Percentiles rank a stretch among this genome's conserved stretches.
phyloP scores from a whole-genome alignment of 2,888 invertebrate species.

The Platyscelio sp. region DNA sequence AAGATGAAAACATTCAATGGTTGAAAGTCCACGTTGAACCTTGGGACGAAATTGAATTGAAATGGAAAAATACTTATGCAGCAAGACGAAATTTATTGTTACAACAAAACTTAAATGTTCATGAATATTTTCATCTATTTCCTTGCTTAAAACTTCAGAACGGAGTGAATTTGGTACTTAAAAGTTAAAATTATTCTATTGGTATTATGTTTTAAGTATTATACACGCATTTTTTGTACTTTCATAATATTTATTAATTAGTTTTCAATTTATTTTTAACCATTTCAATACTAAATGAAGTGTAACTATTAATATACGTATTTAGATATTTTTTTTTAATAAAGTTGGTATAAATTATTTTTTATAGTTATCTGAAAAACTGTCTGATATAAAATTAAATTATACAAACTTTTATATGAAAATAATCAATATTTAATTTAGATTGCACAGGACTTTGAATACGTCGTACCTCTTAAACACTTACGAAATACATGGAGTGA shows the following conservation, averaged over 20 bases:
- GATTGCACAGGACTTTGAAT: conserved; percentile 24
- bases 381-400: too few relatives aligned
- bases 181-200: not conserved
- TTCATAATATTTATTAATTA: too few relatives aligned
- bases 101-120: not conserved
- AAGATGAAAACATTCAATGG: not conserved
- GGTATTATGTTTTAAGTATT: too few relatives aligned
- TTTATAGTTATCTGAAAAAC: too few relatives aligned
- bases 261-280: too few relatives aligned
- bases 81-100: not conserved
- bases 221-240: too few relatives aligned
- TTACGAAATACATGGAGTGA: conserved; percentile 8
- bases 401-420: too few relatives aligned
- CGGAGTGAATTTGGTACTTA: not conserved
- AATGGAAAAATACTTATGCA: not conserved
- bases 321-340: too few relatives aligned
- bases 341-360: too few relatives aligned
- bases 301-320: too few relatives aligned
- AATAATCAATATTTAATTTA: too few relatives aligned
- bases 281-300: too few relatives aligned
- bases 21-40: not conserved
- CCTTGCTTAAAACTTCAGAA: not conserved
- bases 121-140: not conserved
- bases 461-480: conserved; percentile 1
- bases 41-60: not conserved